Evolutionary conservation across 2,113 vertebrate species (phyloP).

Genomic region (Apodemus speciosus): DNA sequence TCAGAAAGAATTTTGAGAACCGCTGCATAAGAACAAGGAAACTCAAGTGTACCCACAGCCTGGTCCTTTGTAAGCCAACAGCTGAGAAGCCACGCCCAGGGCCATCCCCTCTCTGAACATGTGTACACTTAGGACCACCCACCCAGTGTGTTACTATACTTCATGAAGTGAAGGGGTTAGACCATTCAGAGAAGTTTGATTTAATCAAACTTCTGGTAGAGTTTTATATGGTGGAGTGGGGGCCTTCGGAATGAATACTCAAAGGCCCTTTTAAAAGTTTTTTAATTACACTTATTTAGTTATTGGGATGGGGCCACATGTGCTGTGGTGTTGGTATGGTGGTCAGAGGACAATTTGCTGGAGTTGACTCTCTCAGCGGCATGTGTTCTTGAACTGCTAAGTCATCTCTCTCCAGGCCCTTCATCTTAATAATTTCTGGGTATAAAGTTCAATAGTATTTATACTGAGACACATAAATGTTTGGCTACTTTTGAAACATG

Average conservation of each 20-base stretch:
- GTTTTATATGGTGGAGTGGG: not conserved
- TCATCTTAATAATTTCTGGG: not conserved
- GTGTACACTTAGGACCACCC: not conserved
- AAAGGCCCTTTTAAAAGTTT: not conserved
- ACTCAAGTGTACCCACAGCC: not conserved
- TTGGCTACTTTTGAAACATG: not conserved
- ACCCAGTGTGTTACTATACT: not conserved
- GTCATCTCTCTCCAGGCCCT: not conserved
- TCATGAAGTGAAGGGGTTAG: not conserved
- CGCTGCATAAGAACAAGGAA: not conserved
- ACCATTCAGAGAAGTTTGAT: not conserved
- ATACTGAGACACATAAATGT: not conserved
- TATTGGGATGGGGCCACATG: not conserved
- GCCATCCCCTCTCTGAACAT: not conserved
- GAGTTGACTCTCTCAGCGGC: not conserved
- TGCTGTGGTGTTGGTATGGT: not conserved
- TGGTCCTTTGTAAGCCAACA: not conserved
- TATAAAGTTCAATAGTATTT: not conserved
- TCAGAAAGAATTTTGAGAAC: not conserved
- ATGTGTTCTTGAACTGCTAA: not conserved
- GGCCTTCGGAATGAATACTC: not conserved
- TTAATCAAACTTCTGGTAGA: not conserved
- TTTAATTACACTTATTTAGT: not conserved
- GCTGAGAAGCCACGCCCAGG: not conserved
- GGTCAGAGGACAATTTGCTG: not conserved